These are phyloP conservation scores for Cataglyphis hispanica DNA, from an alignment of 1,140 invertebrate genomes.

Conservation along the genomic window DNA sequence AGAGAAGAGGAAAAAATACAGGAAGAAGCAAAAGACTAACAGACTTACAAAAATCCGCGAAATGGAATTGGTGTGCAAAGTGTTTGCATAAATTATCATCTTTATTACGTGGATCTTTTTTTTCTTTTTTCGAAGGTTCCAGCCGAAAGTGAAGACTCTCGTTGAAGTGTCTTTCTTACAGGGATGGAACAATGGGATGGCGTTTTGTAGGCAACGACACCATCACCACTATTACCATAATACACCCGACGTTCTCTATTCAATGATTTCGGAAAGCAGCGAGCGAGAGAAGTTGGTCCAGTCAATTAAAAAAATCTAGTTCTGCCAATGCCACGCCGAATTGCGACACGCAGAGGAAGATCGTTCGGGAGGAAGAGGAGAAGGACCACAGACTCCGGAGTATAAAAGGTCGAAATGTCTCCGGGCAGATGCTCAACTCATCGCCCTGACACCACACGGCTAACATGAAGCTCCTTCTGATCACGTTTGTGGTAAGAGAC, in stretches of 20 bases:
- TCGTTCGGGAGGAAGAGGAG: constrained; percentile 69
- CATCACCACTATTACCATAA: not conserved
- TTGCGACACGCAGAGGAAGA: constrained; percentile 76
- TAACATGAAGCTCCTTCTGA: constrained; percentile 83
- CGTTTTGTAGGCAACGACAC: not conserved
- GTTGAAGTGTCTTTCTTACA: constrained; percentile 7
- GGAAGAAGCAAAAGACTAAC: constrained; percentile 30
- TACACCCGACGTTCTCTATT: constrained; percentile 4
- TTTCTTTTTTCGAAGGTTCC: no score
- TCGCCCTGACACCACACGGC: constrained; percentile 76
- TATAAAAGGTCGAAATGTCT: constrained; percentile 85
- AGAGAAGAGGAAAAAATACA: not conserved
- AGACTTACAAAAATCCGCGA: constrained; percentile 61
- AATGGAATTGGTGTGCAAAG: not conserved
- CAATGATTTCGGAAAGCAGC: not conserved
- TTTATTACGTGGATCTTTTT: constrained; percentile 30
- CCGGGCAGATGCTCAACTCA: constrained; percentile 77
- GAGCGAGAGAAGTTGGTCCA: constrained; percentile 66
- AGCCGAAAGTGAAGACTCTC: constrained; percentile 53
- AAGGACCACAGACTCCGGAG: constrained; percentile 74
- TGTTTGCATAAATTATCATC: constrained; percentile 70
- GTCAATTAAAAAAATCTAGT: constrained; percentile 83
- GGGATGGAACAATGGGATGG: not conserved
- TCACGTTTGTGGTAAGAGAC: constrained; percentile 81
- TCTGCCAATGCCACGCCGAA: constrained; percentile 81